phyloP scores from a whole-genome alignment of 2,888 invertebrate species.

The Orthosia cruda region DNA sequence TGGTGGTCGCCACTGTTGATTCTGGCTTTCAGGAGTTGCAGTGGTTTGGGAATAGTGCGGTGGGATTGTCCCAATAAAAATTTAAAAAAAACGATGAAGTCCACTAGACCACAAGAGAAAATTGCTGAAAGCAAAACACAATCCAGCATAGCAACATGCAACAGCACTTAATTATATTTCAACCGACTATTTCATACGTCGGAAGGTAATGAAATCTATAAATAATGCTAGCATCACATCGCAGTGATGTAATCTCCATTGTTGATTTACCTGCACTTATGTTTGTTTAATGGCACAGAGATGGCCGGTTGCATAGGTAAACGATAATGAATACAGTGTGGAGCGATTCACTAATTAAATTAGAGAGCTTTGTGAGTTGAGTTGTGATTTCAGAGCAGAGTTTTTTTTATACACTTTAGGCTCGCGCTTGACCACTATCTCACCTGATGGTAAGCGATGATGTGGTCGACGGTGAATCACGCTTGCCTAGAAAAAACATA shows the following conservation, averaged over 20 bases:
- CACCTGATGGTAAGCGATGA: no score
- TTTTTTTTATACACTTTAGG: no score
- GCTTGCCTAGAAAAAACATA: no score
- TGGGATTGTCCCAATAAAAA: no score
- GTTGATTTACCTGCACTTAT: constrained; percentile 77
- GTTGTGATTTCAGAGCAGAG: constrained; percentile 3
- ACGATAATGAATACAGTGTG: constrained; percentile 27
- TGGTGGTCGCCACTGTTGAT: no score
- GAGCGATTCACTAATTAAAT: constrained; percentile 46
- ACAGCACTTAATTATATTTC: constrained; percentile 44
- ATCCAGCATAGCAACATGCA: constrained; percentile 36
- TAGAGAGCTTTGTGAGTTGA: constrained; percentile 34
- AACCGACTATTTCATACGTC: constrained; percentile 45
- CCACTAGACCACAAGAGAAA: not conserved
- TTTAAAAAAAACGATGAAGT: no score
- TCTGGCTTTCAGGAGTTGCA: no score
- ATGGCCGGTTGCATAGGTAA: constrained; percentile 41
- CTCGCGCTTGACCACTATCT: no score
- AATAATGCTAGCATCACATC: constrained; percentile 77
- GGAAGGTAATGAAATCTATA: constrained; percentile 75
- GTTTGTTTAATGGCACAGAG: constrained; percentile 47
- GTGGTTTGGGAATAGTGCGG: no score
- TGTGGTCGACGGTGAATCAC: no score
- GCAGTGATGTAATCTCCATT: constrained; percentile 78
- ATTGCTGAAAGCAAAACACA: constrained; percentile 1